Evolutionary conservation across 1,140 invertebrate species (phyloP), one percentile per base, ranked within the genome.

Genomic region (Araneus ventricosus): DNA sequence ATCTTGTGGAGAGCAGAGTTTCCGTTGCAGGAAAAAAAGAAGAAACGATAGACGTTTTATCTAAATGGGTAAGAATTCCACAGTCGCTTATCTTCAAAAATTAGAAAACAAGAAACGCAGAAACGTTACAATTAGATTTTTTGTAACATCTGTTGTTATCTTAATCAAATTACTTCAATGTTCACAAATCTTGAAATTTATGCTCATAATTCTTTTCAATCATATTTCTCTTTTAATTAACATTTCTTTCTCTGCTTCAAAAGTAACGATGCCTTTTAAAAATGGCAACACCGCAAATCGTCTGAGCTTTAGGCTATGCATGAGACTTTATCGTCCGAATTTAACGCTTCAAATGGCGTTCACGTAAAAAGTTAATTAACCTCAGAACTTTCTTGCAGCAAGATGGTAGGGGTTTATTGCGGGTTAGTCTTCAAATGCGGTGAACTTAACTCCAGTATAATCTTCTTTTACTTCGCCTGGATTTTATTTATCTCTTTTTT

Each of bases 301-400:
- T 34, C 7, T 14, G 7, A 5, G 1, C 24, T 63, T 63, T 63
- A n/a, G 59, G 20, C 3, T 27, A 30, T n/a, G 24, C 8, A 4
- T 0, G 63, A 70, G 63, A 70, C 30, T 27, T 70, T 70, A 70
- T 70, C 27, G 63, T 70, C 63, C 24, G 24, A 61, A 61, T 61
- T 61, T 61, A 52, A n/a, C 63, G n/a, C 63, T 27, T 70, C 7
- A 10, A 70, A 70, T 70, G 27, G 27, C 27, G 1, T 7, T n/a
- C 27, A 30, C 63, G n/a, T n/a, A 70, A 70, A 70, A 70, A 70
- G 63, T 70, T 34, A 70, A 70, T 70, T 70, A 70, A 70, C 63
- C 24, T 8, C n/a, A 70, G 27, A 70, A 30, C 24, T 70, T 30
- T 30, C 63, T 30, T 27, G 63, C 3, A 14, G 24, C 24, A 6